phyloP scores from a whole-genome alignment of 2,888 invertebrate species.

The Pardosa pseudoannulata region DNA sequence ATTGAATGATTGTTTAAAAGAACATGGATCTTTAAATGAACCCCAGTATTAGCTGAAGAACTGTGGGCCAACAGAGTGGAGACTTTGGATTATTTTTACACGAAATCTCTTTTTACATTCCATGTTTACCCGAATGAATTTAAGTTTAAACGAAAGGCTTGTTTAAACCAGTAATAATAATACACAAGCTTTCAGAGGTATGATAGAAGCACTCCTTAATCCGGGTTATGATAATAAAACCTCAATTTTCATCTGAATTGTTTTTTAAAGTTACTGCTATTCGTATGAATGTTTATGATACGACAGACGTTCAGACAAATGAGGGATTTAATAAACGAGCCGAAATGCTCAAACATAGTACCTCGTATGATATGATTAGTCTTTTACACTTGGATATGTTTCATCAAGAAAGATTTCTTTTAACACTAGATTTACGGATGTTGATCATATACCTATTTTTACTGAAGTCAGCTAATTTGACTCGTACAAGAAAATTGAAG shows the following conservation, averaged over 20 bases:
- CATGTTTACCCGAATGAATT: not conserved
- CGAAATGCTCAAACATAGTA: not conserved
- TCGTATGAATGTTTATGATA: not conserved
- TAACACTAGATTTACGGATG: too few species aligned
- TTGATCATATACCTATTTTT: too few species aligned
- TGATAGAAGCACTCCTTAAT: not conserved
- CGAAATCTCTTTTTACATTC: too few species aligned
- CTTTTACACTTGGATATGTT: slow-evolving; percentile 37
- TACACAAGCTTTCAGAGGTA: not conserved
- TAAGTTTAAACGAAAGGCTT: not conserved
- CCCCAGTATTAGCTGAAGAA: not conserved
- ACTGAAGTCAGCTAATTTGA: too few species aligned
- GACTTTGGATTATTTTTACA: not conserved
- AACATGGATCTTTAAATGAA: not conserved
- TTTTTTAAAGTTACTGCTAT: not conserved
- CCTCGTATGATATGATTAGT: slow-evolving; percentile 19
- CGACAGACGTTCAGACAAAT: not conserved
- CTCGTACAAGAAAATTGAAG: too few species aligned
- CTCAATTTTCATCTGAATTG: not conserved
- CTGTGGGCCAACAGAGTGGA: not conserved
- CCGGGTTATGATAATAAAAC: not conserved
- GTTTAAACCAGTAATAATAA: not conserved
- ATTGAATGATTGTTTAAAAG: not conserved
- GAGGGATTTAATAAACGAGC: slow-evolving; percentile 13
- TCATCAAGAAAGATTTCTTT: slow-evolving; percentile 7